Evolutionary conservation across 2,888 invertebrate genomes (phyloP).

Genomic region (Boloria euphrosyne): DNA sequence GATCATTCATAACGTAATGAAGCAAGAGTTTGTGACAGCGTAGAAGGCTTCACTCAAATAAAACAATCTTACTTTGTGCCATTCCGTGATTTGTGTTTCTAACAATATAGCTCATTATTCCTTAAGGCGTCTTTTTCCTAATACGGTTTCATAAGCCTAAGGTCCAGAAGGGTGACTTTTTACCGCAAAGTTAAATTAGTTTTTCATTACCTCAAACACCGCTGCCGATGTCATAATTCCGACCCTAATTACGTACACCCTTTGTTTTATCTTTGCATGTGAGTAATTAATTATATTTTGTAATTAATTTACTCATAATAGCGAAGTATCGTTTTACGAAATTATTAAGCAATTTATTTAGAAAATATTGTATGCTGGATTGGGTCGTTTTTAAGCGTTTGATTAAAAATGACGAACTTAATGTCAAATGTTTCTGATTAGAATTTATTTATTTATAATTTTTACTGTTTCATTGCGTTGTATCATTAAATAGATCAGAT

Average conservation of each 20-base stretch:
- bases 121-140: constrained; percentile 14
- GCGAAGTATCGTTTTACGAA: constrained; percentile 49
- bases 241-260: constrained; percentile 53
- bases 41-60: constrained; percentile 9
- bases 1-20: constrained; percentile 53
- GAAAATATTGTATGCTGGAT: constrained; percentile 29
- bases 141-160: constrained; percentile 8
- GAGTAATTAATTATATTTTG: constrained; percentile 68
- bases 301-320: constrained; percentile 68
- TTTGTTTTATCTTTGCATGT: constrained; percentile 61
- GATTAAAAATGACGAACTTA: constrained; percentile 31
- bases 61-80: constrained; percentile 15
- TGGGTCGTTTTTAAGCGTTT: constrained; percentile 16
- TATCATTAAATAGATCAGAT: no score
- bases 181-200: constrained; percentile 61
- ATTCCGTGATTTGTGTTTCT: constrained; percentile 13
- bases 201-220: constrained; percentile 57
- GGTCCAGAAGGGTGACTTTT: constrained; percentile 48
- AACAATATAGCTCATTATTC: constrained; percentile 31
- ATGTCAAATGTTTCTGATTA: background rate
- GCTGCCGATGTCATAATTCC: constrained; percentile 55
- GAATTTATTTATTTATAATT: background rate
- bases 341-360: constrained; percentile 36
- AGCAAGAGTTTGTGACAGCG: constrained; percentile 37
- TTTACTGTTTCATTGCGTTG: background rate